Evolutionary conservation across 2,797 vertebrate species (phyloP), one percentile per base, ranked within the genome.

Genomic region (Vireo griseus): DNA sequence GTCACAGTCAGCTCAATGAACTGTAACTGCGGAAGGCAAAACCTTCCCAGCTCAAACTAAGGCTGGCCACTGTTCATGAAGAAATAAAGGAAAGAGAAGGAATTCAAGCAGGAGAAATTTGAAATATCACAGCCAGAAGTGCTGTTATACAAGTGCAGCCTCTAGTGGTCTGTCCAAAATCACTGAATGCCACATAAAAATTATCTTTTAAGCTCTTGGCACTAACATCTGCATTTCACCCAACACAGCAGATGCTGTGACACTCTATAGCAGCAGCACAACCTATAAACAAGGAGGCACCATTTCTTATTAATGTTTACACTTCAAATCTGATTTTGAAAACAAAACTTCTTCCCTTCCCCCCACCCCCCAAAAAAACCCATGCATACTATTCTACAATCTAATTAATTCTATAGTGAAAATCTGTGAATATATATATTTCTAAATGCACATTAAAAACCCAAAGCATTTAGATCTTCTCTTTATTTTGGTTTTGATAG

Each of bases 81-180:
- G 63, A 73, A 66, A 40, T 21, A 42, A 0, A 85, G 33, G 29
- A 67, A 39, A 69, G 10, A 59, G 13, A 71, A 91, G 42, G 24
- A 88, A 73, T 47, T 74, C 6, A n/a, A 84, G 50, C 39, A 50
- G 48, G 79, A 50, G 3, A 48, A 86, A 86, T 78, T 22, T 50
- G 31, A 90, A 75, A 40, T 39, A 11, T 51, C 21, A 21, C 31
- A 58, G 42, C 40, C 35, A 67, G 55, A 72, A 75, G 28, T 31
- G 35, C 39, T 88, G 35, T 62, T 91, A 78, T 76, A 37, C 93
- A 92, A 94, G 90, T 84, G 93, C 94, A 94, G 59, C 96, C 95
- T 96, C 97, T 97, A 96, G 93, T 94, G 96, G 97, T 40, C 72
- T 52, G 14, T 72, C 50, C 58, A 85, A 84, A 88, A 91, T 47